Percentiles rank a stretch among this genome's conserved stretches.
These are phyloP conservation scores for Bovichtus variegatus DNA, from an alignment of 2,797 vertebrate species.

Conservation along the genomic window DNA sequence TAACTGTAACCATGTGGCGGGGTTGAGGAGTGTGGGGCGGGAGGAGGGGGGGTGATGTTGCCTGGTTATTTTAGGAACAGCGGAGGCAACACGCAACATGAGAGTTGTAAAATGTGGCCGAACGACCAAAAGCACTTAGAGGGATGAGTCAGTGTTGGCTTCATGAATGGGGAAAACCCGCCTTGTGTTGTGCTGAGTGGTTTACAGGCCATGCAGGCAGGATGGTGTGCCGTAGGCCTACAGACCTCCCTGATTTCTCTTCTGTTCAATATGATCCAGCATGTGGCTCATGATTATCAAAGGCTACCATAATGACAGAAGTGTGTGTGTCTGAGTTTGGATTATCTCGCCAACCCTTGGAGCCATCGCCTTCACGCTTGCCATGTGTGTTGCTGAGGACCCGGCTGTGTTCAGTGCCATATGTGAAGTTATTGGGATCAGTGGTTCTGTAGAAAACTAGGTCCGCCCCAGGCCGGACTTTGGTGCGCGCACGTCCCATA, in stretches of 20 bases:
- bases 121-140: constrained; percentile 37
- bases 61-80: constrained; percentile 70
- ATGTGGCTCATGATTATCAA: background rate
- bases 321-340: too few relatives aligned
- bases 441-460: too few relatives aligned
- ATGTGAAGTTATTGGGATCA: too few relatives aligned
- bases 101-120: constrained; percentile 57
- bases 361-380: too few relatives aligned
- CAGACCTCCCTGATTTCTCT: background rate
- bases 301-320: too few relatives aligned
- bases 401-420: too few relatives aligned
- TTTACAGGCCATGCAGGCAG: constrained; percentile 37
- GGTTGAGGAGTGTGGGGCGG: constrained; percentile 19
- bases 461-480: too few relatives aligned
- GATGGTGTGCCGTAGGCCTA: constrained; percentile 5
- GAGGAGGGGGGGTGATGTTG: background rate
- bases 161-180: constrained; percentile 70
- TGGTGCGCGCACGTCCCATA: background rate
- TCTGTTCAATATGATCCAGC: background rate
- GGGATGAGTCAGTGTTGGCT: constrained; percentile 65
- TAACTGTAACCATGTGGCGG: constrained; percentile 84
- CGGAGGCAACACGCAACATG: constrained; percentile 56
- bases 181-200: constrained; percentile 30
- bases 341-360: too few relatives aligned
- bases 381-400: too few relatives aligned